Conservation (phyloP, 2,888 invertebrate species). For the Cheilosia soror region DNA sequence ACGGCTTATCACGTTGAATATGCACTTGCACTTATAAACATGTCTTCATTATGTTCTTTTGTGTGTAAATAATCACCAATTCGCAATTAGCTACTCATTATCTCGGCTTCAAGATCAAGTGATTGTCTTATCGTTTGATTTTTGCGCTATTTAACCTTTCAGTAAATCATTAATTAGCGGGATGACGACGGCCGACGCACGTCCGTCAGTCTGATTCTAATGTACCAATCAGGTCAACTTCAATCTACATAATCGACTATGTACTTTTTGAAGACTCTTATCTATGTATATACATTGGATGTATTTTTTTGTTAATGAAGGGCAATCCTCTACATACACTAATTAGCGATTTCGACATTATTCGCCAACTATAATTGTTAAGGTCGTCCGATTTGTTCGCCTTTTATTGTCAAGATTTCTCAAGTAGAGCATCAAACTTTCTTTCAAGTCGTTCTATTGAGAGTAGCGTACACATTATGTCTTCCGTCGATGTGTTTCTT, state of each 20-base stretch:
- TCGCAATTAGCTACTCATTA: slow-evolving; percentile 3
- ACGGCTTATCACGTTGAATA: background rate
- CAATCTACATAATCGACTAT: too few relatives aligned
- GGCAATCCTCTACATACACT: too few relatives aligned
- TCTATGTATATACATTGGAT: background rate
- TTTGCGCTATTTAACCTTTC: slow-evolving; percentile 15
- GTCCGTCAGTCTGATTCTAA: too few relatives aligned
- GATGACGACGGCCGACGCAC: background rate
- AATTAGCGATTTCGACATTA: background rate
- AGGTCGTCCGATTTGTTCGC: background rate
- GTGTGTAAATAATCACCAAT: background rate
- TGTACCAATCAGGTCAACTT: too few relatives aligned
- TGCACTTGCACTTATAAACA: slow-evolving; percentile 7
- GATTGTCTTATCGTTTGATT: slow-evolving; percentile 19
- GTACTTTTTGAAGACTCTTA: too few relatives aligned
- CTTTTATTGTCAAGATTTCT: background rate
- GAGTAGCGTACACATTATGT: background rate
- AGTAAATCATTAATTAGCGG: background rate
- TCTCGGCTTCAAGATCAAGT: background rate
- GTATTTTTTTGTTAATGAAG: too few relatives aligned
- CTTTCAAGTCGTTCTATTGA: slow-evolving; percentile 4
- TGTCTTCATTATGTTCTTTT: background rate
- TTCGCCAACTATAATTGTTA: background rate
- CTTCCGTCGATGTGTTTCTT: slow-evolving; percentile 1
- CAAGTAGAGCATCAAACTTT: slow-evolving; percentile 41